Evolutionary conservation across 2,888 invertebrate genomes (phyloP).

Genomic region (Glyphotaelius pellucidus): DNA sequence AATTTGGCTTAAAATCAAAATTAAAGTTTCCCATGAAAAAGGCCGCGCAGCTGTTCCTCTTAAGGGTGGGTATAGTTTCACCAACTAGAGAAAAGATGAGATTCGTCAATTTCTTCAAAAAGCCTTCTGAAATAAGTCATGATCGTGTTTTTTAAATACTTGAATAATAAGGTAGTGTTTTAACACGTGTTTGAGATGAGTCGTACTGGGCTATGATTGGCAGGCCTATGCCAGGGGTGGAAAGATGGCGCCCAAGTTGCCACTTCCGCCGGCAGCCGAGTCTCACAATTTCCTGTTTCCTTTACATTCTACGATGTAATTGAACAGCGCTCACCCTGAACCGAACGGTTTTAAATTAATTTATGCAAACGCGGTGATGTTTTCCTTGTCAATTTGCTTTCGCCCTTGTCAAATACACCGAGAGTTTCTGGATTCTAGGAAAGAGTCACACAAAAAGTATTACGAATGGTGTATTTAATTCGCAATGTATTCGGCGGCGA

Average conservation of each 20-base stretch:
- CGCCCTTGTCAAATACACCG: not conserved
- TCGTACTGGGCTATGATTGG: not conserved
- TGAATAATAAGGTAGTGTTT: not conserved
- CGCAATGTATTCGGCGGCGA: not conserved
- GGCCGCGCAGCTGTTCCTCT: no score
- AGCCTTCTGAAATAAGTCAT: not conserved
- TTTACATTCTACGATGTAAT: slow-evolving; percentile 42
- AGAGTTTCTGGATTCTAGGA: not conserved
- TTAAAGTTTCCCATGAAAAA: no score
- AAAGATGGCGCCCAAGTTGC: slow-evolving; percentile 30
- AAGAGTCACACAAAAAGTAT: not conserved
- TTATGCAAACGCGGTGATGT: slow-evolving; percentile 2
- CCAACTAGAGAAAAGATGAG: not conserved
- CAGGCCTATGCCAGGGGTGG: not conserved
- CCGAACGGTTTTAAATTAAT: slow-evolving; percentile 35
- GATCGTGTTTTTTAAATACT: not conserved
- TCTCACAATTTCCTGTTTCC: slow-evolving; percentile 51
- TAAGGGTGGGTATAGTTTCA: not conserved
- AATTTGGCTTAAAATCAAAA: no score
- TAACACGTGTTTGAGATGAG: not conserved
- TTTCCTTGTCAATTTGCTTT: slow-evolving; percentile 2
- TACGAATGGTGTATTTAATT: not conserved
- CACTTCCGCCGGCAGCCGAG: slow-evolving; percentile 24
- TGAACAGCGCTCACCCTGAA: slow-evolving; percentile 13
- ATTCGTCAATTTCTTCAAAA: not conserved